Base-by-base conservation (phyloP, 2,797 vertebrate species). In the Amniataba percoides region DNA sequence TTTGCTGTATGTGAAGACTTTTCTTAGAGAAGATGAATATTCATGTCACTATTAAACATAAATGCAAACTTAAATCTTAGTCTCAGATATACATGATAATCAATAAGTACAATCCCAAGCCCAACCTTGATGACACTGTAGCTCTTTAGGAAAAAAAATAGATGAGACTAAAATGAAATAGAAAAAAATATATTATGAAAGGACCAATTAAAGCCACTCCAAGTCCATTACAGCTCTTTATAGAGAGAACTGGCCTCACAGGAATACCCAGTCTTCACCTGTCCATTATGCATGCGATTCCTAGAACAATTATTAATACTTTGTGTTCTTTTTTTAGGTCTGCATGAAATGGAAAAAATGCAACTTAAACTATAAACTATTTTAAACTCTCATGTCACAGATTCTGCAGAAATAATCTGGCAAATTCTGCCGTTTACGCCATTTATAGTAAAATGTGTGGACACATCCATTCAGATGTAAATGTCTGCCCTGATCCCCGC, bases 401-500 rank as follows among this genome's bases (percentile, higher is more conserved):
- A 67, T 77, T 75, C 57, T 34, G 2, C 15, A 43, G 15, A 71
- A 34, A 58, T 7, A n/a, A 48, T 68, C 27, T 46, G 40, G 9
- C 21, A 18, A 73, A 64, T 52, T 46, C 1, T 40, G 15, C 12
- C 5, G 19, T 64, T 55, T 23, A 57, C 13, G 36, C 13, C 3
- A 40, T 59, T 63, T 58, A 58, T 64, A 64, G 23, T 76, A 39
- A 49, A 78, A 71, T 2, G 7, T 25, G 42, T 69, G 3, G 2
- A 40, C 8, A 31, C 27, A 42, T 55, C 58, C 25, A 21, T 75
- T 52, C 25, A 67, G 68, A 76, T 58, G 3, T 56, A 48, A 80
- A 67, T 52, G 68, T 57, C 10, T 58, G 58, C 11, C 36, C 60
- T 75, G 59, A 84, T 82, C 14, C 56, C 66, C 61, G 31, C 13